Percentiles rank a stretch among this genome's conserved stretches.
Evolutionary conservation across 2,888 invertebrate species (phyloP).

Genomic region (Leptopilina myrica): DNA sequence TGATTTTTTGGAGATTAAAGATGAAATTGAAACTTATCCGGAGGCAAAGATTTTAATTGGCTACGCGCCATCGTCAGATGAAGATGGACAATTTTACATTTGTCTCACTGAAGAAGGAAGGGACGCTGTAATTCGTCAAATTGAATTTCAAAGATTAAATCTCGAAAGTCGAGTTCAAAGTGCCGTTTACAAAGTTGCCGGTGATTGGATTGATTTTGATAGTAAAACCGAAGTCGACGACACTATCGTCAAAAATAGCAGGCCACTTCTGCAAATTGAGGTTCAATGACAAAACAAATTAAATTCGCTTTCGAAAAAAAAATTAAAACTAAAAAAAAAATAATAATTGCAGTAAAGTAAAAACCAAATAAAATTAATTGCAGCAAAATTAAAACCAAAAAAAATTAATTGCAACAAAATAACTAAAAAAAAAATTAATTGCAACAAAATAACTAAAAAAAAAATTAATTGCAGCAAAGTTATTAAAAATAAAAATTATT

Average conservation of each 20-base stretch:
- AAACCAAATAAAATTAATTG: too few relatives aligned
- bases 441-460: too few relatives aligned
- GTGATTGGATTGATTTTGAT: conserved; percentile 81
- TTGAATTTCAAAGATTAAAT: conserved; percentile 61
- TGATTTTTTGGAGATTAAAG: conserved; percentile 76
- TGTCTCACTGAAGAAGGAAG: conserved; percentile 80
- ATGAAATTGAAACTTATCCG: conserved; percentile 74
- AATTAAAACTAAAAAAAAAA: too few relatives aligned
- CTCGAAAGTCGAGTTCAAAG: conserved; percentile 75
- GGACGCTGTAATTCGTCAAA: conserved; percentile 76
- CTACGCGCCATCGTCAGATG: conserved; percentile 82
- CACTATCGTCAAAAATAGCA: conserved; percentile 77
- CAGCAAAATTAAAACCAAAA: background rate
- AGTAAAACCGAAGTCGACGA: conserved; percentile 83
- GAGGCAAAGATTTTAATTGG: conserved; percentile 79
- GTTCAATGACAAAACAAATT: conserved; percentile 74
- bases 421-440: too few relatives aligned
- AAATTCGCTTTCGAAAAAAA: too few relatives aligned
- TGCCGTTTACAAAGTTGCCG: conserved; percentile 79
- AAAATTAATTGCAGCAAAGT: too few relatives aligned
- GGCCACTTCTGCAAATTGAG: conserved; percentile 83
- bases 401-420: too few relatives aligned
- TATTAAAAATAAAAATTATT: background rate
- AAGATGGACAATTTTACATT: conserved; percentile 84
- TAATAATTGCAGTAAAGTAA: too few relatives aligned